phyloP scores from a whole-genome alignment of 1,140 invertebrate genomes.

The Pemphigus obesinymphae region DNA sequence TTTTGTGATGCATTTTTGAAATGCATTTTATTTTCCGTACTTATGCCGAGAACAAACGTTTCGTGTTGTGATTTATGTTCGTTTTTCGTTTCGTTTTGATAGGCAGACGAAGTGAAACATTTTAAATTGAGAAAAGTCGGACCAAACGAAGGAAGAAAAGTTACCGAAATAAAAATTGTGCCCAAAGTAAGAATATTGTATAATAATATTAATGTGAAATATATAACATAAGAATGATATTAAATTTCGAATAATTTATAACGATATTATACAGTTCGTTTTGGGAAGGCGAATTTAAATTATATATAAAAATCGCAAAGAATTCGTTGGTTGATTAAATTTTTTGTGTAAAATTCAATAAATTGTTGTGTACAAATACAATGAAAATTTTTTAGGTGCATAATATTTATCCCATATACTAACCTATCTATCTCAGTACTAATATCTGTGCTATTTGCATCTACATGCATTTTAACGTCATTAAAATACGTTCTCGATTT shows the following conservation, averaged over 20 bases:
- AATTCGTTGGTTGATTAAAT: too few relatives aligned
- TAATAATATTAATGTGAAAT: background rate
- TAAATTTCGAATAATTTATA: background rate
- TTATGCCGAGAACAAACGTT: background rate
- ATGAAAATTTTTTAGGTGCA: too few relatives aligned
- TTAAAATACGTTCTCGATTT: too few relatives aligned
- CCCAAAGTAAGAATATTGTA: conserved; percentile 1
- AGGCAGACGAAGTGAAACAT: conserved; percentile 20
- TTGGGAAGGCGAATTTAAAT: background rate
- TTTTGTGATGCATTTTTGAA: background rate
- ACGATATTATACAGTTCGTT: background rate
- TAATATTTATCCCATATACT: too few relatives aligned
- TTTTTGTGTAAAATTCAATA: too few relatives aligned
- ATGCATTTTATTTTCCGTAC: background rate
- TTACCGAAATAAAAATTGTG: conserved; percentile 33
- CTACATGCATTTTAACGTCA: too few relatives aligned
- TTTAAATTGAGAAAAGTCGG: conserved; percentile 34
- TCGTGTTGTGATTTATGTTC: background rate
- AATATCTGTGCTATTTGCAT: too few relatives aligned
- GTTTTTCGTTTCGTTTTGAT: background rate
- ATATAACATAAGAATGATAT: background rate
- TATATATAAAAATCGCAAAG: too few relatives aligned
- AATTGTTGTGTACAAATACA: too few relatives aligned
- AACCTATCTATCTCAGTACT: too few relatives aligned
- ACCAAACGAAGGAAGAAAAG: conserved; percentile 17